These are phyloP conservation scores for Acronicta psi DNA, from an alignment of 2,888 invertebrate species.

Conservation along the genomic window DNA sequence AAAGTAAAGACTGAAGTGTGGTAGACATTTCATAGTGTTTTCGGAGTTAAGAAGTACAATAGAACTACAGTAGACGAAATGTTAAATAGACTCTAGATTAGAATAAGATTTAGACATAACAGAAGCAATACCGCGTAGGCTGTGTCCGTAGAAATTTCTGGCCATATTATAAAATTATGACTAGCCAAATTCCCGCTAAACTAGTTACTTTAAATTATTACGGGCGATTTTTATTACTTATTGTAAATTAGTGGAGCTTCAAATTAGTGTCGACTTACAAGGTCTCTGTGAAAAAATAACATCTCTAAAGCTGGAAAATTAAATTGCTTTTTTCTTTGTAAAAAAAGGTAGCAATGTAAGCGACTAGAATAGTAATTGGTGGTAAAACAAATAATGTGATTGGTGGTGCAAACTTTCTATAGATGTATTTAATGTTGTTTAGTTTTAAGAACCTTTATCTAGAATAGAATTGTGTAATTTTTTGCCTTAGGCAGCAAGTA, in stretches of 20 bases:
- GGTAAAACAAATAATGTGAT: constrained; percentile 74
- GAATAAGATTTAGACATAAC: constrained; percentile 75
- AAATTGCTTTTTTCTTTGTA: constrained; percentile 63
- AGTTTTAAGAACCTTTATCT: constrained; percentile 74
- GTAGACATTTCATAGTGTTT: constrained; percentile 77
- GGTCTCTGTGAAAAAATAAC: constrained; percentile 60
- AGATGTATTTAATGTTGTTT: constrained; percentile 76
- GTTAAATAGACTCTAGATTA: constrained; percentile 79
- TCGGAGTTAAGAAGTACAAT: constrained; percentile 71
- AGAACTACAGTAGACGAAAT: constrained; percentile 72
- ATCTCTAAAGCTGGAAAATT: constrained; percentile 49
- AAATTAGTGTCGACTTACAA: constrained; percentile 63
- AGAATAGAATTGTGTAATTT: constrained; percentile 65
- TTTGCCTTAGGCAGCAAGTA: constrained; percentile 76
- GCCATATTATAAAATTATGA: constrained; percentile 71
- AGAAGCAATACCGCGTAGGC: constrained; percentile 66
- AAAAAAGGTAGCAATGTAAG: constrained; percentile 72
- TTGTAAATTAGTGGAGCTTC: constrained; percentile 81
- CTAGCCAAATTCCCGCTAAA: constrained; percentile 70
- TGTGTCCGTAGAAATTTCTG: constrained; percentile 78
- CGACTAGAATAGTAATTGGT: constrained; percentile 74
- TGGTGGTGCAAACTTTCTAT: constrained; percentile 88
- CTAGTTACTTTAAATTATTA: constrained; percentile 73
- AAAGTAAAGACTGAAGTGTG: constrained; percentile 74
- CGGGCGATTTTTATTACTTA: constrained; percentile 76